These are phyloP conservation scores for Epistrophe eligans DNA, from an alignment of 2,888 invertebrate species.

Conservation along the genomic window DNA sequence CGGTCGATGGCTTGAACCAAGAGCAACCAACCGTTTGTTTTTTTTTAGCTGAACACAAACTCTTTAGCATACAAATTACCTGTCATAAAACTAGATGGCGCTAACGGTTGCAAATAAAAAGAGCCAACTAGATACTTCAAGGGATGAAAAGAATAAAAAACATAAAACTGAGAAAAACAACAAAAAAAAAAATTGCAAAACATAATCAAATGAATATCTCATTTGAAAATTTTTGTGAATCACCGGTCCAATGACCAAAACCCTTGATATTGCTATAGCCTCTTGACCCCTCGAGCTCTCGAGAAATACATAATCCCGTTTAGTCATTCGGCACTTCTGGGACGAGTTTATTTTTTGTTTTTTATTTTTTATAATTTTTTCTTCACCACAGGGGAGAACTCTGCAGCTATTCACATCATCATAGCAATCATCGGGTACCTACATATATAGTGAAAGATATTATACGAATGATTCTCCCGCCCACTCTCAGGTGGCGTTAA, in stretches of 20 bases:
- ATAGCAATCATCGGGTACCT: conserved; percentile 43
- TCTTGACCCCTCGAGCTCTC: conserved; percentile 2
- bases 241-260: conserved; percentile 46
- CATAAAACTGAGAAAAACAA: neutral
- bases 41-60: conserved; percentile 14
- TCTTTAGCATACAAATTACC: conserved; percentile 64
- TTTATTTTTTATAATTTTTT: conserved; percentile 41
- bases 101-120: conserved; percentile 45
- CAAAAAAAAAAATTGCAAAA: conserved; percentile 19
- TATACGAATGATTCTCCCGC: conserved; percentile 7
- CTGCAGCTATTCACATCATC: conserved; percentile 49
- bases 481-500: conserved; percentile 50
- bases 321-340: conserved; percentile 26
- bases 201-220: conserved; percentile 66
- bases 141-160: neutral
- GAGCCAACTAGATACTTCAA: conserved; percentile 20
- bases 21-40: conserved; percentile 2
- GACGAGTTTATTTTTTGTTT: conserved; percentile 44
- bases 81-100: conserved; percentile 70
- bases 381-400: conserved; percentile 46
- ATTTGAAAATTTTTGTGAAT: conserved; percentile 56
- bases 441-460: conserved; percentile 8
- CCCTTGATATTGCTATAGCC: neutral
- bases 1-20: neutral
- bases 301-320: conserved; percentile 6